A percentile compares a stretch with the other conserved stretches of the same genome.
These are phyloP conservation scores for Cisticola juncidis DNA, from an alignment of 2,113 vertebrate species.

Conservation along the genomic window DNA sequence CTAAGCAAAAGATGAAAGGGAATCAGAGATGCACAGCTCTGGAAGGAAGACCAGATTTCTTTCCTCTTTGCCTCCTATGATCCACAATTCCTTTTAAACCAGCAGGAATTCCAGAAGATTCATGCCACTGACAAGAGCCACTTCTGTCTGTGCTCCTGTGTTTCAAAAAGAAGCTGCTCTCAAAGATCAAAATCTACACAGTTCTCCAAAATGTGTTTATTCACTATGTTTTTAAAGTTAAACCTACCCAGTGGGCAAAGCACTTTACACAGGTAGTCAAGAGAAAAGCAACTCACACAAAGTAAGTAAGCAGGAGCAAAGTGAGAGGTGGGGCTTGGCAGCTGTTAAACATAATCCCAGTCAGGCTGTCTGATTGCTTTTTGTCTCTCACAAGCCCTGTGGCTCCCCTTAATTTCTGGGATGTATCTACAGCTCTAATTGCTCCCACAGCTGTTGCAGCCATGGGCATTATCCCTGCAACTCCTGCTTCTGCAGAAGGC, in stretches of 20 bases:
- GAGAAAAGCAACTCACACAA: neutral
- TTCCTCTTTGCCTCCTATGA: conserved; percentile 22
- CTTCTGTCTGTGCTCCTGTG: neutral
- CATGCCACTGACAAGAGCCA: neutral
- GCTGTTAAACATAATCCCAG: neutral
- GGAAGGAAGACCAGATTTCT: neutral
- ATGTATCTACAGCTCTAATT: neutral
- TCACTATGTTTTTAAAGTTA: neutral
- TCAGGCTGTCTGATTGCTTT: neutral
- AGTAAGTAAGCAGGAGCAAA: neutral
- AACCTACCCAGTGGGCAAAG: neutral
- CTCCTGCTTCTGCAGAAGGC: neutral
- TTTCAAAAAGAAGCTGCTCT: neutral
- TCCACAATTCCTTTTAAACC: conserved; percentile 30
- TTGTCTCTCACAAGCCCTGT: neutral
- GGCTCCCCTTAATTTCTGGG: neutral
- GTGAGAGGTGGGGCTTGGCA: neutral
- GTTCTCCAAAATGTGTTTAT: neutral
- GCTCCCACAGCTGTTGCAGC: neutral
- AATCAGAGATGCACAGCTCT: conserved; percentile 6
- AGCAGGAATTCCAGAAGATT: conserved; percentile 7
- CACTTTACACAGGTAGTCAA: neutral
- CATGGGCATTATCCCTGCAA: neutral
- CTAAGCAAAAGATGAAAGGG: conserved; percentile 38
- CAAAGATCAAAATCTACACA: neutral